Evolutionary conservation across 30 jellyfish, hydroid and myxozoan species (phyloP), one percentile per base, ranked within the genome.

Genomic region (Aurelia sp.): DNA sequence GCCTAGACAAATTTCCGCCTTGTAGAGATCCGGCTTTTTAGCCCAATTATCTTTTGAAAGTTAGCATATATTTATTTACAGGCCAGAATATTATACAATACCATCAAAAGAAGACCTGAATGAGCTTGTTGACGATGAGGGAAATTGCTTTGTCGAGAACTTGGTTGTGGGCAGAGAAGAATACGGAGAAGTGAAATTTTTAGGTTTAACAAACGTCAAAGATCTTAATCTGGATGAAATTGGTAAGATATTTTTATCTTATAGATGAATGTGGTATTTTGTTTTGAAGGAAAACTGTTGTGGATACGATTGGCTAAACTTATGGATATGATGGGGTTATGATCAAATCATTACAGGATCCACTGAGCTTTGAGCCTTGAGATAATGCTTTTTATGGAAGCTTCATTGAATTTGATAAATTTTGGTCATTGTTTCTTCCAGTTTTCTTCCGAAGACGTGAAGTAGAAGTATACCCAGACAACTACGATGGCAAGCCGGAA

Each of bases 121-220:
- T 71, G 81, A 72, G 40, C 47, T 52, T 62, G 84, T 71, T 44
- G 61, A 35, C 9, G 96, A 81, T 47, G 93, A 71, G 11, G 96
- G 86, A 13, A 64, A 83, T 6, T 94, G 99, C 86, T 35, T 85
- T 52, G 97, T 86, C 17, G 73, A 81, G 31, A 86, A 90, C 67
- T 94, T 94, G 76, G 67, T 78, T 48, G 99, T 94, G 66, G 99
- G 99, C 27, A 89, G 99, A 85, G 94, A 88, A 59, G 97, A 86
- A 12, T 94, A 94, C 67, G 99, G 99, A 10, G 96, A 89, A 78
- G 99, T 90, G 74, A 89, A 72, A 90, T 94, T 94, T 82, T 81
- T 90, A 52, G 99, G 97, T 11, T 84, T 50, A 10, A 90, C 97
- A 17, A 74, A 94, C 74, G 97, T 94, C 47, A 90, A 73, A 68